Evolutionary conservation across 2,888 invertebrate species (phyloP).

Genomic region (Pimpla rufipes): DNA sequence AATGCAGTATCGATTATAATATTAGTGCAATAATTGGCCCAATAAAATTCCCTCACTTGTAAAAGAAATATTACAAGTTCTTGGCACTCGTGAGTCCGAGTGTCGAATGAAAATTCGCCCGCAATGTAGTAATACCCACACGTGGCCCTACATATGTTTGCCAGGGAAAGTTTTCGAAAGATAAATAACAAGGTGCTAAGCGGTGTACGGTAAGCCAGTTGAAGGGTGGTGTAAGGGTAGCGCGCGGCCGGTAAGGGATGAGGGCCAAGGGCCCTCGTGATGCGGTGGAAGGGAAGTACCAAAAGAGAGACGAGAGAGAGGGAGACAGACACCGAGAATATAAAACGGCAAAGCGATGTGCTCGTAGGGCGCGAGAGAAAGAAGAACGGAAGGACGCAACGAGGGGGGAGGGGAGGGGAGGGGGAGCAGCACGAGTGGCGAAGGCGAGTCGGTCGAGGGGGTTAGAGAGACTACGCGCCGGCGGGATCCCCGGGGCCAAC

Average conservation of each 20-base stretch:
- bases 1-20: too few species aligned
- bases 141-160: too few species aligned
- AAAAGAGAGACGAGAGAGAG: constrained; percentile 24
- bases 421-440: constrained; percentile 39
- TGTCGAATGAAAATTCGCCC: too few species aligned
- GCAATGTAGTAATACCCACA: too few species aligned
- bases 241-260: constrained; percentile 41
- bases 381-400: constrained; percentile 32
- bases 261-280: constrained; percentile 52
- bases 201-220: constrained; percentile 66
- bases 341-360: constrained; percentile 63
- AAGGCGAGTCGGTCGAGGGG: constrained; percentile 58
- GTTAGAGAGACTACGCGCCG: constrained; percentile 46
- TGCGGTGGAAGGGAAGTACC: constrained; percentile 45
- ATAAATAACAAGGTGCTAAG: constrained; percentile 84
- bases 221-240: constrained; percentile 61
- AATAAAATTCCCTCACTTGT: too few species aligned
- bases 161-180: constrained; percentile 78
- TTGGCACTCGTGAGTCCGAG: too few species aligned
- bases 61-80: too few species aligned
- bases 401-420: constrained; percentile 63
- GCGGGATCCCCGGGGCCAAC: constrained; percentile 66
- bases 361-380: constrained; percentile 33
- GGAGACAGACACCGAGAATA: constrained; percentile 49
- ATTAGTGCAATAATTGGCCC: too few species aligned